Base-by-base conservation (phyloP, 2,797 vertebrate genomes). In the Pitangus sulphuratus region DNA sequence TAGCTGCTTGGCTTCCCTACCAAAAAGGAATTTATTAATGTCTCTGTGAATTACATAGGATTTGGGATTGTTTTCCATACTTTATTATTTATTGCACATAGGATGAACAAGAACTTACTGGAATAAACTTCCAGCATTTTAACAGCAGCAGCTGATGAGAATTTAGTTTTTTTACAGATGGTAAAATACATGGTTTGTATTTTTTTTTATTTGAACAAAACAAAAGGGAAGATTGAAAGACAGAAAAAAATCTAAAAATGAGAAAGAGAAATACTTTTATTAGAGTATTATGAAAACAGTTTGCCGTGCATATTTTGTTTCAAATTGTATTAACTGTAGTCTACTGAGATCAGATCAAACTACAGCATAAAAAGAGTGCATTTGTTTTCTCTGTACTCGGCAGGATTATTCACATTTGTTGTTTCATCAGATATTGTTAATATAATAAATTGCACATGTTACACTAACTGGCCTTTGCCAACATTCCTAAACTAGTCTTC, bases 391-490 rank as follows among this genome's bases (percentile, higher is more conserved):
- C 85, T 91, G 62, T 89, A 81, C 62, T 93, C 33, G 3, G 91
- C 70, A 53, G 76, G 82, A 95, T 96, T 96, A 95, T 79, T 95
- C 91, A 88, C 88, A 96, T 96, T 96, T 93, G 85, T 93, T 94
- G 70, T 94, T 97, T 93, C 87, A 91, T 94, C 89, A 91, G 94
- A 88, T 80, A 87, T 89, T 95, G 82, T 94, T 94, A 96, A 91
- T 64, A 78, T 95, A 96, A 97, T 93, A 95, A 95, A 97, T 93
- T 79, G 83, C 95, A 94, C 54, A 91, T 95, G 94, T 93, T 91
- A 84, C 42, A 66, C 45, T 44, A 85, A 87, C 56, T 83, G 45
- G 64, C 44, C 33, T 83, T 94, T 93, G 89, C 91, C 93, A 95
- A 70, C 77, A 89, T 96, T 96, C 83, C 48, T 91, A 91, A 90